Evolutionary conservation across 2,113 vertebrate genomes (phyloP).

Genomic region (Pimephales promelas): DNA sequence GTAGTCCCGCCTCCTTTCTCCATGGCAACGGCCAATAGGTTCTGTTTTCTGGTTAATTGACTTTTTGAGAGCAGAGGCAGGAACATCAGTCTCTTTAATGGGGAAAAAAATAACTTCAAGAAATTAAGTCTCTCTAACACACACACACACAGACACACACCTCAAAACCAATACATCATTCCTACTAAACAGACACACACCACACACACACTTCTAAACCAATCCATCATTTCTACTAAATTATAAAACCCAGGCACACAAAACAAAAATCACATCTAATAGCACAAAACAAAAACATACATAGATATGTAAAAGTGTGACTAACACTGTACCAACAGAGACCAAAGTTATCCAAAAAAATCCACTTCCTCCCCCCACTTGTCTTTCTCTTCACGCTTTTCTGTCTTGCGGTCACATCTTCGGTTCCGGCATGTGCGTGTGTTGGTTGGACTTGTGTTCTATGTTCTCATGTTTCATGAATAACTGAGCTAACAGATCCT

Average conservation of each 20-base stretch:
- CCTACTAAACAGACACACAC: background rate
- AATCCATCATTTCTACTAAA: background rate
- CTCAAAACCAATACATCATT: background rate
- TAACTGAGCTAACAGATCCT: conserved; percentile 48
- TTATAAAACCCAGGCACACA: background rate
- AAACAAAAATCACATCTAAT: background rate
- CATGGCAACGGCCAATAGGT: conserved; percentile 45
- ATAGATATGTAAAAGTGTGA: too few species aligned
- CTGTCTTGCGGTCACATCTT: background rate
- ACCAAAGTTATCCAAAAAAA: conserved; percentile 36
- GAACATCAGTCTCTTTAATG: conserved; percentile 52
- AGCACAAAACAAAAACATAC: background rate
- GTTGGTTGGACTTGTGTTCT: conserved; percentile 32
- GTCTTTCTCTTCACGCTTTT: background rate
- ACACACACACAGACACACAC: background rate
- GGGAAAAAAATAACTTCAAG: conserved; percentile 42
- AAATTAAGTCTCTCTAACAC: conserved; percentile 27
- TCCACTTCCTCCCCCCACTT: background rate
- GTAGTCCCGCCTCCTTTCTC: conserved; percentile 7
- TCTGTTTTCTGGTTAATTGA: conserved; percentile 34
- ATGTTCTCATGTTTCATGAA: conserved; percentile 38
- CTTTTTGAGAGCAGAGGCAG: conserved; percentile 33
- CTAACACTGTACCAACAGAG: conserved; percentile 28
- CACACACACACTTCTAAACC: background rate
- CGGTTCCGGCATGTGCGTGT: background rate